These are phyloP conservation scores for Synanthedon andrenaeformis DNA, from an alignment of 2,888 invertebrate genomes.

Conservation along the genomic window DNA sequence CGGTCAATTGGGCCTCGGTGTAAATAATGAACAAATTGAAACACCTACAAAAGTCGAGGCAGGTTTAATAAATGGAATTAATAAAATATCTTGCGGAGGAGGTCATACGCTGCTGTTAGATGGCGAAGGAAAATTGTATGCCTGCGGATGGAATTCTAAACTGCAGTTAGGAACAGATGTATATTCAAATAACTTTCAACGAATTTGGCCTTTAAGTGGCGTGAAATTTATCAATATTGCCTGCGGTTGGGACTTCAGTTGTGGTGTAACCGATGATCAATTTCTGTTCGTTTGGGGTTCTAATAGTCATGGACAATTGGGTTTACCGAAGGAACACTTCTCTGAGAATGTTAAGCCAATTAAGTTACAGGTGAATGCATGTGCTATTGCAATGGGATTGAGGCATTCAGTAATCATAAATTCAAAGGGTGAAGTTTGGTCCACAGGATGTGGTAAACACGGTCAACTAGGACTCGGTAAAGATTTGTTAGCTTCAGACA, in stretches of 20 bases:
- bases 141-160: constrained; percentile 84
- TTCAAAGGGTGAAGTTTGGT: constrained; percentile 71
- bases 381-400: constrained; percentile 74
- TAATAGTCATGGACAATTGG: constrained; percentile 82
- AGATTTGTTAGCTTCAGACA: constrained; percentile 36
- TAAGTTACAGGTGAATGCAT: constrained; percentile 60
- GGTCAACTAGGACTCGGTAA: constrained; percentile 75
- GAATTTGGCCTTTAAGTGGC: constrained; percentile 70
- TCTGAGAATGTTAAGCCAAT: constrained; percentile 41
- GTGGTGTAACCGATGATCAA: constrained; percentile 77
- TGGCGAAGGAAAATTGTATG: constrained; percentile 74
- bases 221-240: constrained; percentile 72
- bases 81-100: constrained; percentile 79
- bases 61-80: constrained; percentile 61
- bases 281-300: constrained; percentile 86
- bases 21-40: constrained; percentile 75
- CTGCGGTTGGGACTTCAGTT: constrained; percentile 87
- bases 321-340: constrained; percentile 68
- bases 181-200: constrained; percentile 66
- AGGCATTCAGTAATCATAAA: constrained; percentile 76
- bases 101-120: constrained; percentile 81
- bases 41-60: constrained; percentile 58
- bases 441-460: constrained; percentile 76
- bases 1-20: constrained; percentile 81
- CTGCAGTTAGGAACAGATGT: constrained; percentile 75